Base-by-base conservation (phyloP, 1,140 invertebrate species). In the Macrobrachium nipponense region DNA sequence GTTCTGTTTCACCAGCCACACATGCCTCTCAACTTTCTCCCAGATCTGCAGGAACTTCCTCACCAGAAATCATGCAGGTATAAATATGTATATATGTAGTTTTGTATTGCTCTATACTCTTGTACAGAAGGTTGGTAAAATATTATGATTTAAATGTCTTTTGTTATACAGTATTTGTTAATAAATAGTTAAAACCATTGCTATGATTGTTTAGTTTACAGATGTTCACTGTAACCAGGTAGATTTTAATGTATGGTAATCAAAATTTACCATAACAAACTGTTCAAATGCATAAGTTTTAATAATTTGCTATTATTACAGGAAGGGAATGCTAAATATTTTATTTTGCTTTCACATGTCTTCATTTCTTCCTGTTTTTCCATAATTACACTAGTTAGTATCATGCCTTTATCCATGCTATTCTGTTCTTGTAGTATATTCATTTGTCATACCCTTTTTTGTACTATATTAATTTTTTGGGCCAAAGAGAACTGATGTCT, bases 21-120 rank as follows among this genome's bases (percentile, higher is more conserved):
- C 75, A 84, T 59, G 62, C 76, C 59, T 61, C 83, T 12, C 83
- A 86, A 11, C 76, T 73, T 36, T 86, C 83, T 11, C 83, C 83
- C 23, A 79, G 78, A 70, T 86, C 83, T 62, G 68, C 62, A 27
- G 83, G 83, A 68, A 86, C 83, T 27, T 80, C 83, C 14, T 86
- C 83, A 23, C 83, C 83, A 10, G 83, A 86, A 59, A 59, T 86
- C 66, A 86, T 86, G 83, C 83, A 86, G 83, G 83, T 86, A 44
- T 43, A 62, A 17, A 20, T 60, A 5, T 17, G 15, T 79, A 43
- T n/a, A 23, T 11, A 20, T 23, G n/a, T n/a, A n/a, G n/a, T 27
- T 12, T 51, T 44, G 58, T 51, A 20, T 12, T 58, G 27, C 27
- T 7, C n/a, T 15, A 11, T 59, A n/a, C 17, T 59, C 6, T 6